Percentiles rank a stretch among this genome's conserved stretches.
Conservation (phyloP, 2,888 invertebrate genomes). For the Andrena dorsata region DNA sequence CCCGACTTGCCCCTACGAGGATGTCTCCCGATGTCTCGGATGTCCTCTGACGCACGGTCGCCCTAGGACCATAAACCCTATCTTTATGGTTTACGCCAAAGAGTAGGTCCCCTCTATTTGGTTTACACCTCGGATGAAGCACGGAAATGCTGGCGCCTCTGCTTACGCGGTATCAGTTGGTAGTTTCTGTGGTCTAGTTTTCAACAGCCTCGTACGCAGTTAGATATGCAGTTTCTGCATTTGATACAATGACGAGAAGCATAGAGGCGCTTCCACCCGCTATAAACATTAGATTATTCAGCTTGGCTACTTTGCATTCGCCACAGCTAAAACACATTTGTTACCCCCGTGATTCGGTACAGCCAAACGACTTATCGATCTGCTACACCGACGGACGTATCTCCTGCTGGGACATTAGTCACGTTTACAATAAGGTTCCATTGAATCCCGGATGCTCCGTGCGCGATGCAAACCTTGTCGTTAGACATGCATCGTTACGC, state of each 20-base stretch:
- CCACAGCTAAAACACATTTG: conserved; percentile 50
- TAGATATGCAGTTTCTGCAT: background rate
- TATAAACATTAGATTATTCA: conserved; percentile 17
- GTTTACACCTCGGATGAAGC: conserved; percentile 64
- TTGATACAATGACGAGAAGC: conserved; percentile 16
- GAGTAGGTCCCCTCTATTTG: conserved; percentile 73
- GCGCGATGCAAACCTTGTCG: conserved; percentile 25
- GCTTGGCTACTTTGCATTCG: conserved; percentile 54
- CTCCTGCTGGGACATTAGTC: conserved; percentile 59
- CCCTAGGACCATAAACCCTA: conserved; percentile 70
- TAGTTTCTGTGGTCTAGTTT: conserved; percentile 26
- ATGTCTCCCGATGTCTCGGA: conserved; percentile 31
- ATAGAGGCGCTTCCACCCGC: conserved; percentile 13
- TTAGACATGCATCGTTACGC: conserved; percentile 31
- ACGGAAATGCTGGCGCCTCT: conserved; percentile 39
- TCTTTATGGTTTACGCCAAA: conserved; percentile 65
- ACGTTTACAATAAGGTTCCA: conserved; percentile 58
- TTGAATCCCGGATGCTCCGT: conserved; percentile 16
- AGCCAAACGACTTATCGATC: conserved; percentile 64
- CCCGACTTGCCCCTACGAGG: conserved; percentile 7
- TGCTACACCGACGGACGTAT: conserved; percentile 26
- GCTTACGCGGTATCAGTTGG: conserved; percentile 44
- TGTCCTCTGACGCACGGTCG: conserved; percentile 48
- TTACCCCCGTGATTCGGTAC: conserved; percentile 47
- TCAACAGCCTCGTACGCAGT: conserved; percentile 2